phyloP scores from a whole-genome alignment of 2,888 invertebrate genomes.

The Agriotes lineatus region DNA sequence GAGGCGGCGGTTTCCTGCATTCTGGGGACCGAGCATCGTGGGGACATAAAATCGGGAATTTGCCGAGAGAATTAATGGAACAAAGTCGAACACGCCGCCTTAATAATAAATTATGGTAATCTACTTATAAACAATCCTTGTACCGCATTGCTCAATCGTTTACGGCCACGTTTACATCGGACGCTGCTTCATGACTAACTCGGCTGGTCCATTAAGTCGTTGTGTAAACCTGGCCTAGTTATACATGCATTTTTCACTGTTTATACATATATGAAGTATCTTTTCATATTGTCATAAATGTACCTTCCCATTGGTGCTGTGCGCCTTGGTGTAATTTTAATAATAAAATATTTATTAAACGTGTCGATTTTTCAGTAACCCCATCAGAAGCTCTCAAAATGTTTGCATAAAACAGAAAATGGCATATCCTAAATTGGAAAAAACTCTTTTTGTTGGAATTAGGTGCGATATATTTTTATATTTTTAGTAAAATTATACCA shows the following conservation, averaged over 20 bases:
- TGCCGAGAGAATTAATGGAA: slow-evolving; percentile 16
- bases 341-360: slow-evolving; percentile 47
- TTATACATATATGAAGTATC: slow-evolving; percentile 27
- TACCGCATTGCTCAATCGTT: slow-evolving; percentile 45
- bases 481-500: no score
- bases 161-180: slow-evolving; percentile 29
- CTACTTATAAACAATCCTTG: slow-evolving; percentile 26
- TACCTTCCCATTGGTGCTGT: slow-evolving; percentile 48
- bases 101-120: slow-evolving; percentile 22
- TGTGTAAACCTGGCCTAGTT: slow-evolving; percentile 13
- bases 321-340: slow-evolving; percentile 52
- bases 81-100: slow-evolving; percentile 23
- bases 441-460: no score
- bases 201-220: slow-evolving; percentile 8
- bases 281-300: slow-evolving; percentile 45
- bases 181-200: slow-evolving; percentile 4
- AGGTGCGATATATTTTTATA: no score
- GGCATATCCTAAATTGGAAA: no score
- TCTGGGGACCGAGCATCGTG: no score
- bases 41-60: slow-evolving; percentile 21
- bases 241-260: slow-evolving; percentile 30
- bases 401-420: no score
- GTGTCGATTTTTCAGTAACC: no score
- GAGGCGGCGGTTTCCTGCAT: no score
- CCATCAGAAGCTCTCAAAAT: no score